Base-by-base conservation (phyloP, 53 echinoderm and acorn worm species). In the Pentamera pediparva region DNA sequence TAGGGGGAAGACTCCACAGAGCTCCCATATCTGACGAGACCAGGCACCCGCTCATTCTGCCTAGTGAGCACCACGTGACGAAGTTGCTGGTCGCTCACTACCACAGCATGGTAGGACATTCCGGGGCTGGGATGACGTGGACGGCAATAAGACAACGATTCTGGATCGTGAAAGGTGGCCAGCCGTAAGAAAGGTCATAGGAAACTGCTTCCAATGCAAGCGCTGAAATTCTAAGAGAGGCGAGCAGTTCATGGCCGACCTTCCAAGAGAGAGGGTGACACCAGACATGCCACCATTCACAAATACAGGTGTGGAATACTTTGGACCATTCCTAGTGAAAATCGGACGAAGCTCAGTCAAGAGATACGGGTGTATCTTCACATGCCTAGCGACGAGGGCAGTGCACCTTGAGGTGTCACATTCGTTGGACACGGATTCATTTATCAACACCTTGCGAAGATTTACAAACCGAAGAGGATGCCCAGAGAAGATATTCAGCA, bases 21-120 rank as follows among this genome's bases (percentile, higher is more conserved):
- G 51, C 81, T 24, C 77, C 86, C 7, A 32, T 78, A 2, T n/a
- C 54, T 0, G 63, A 74, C 22, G 81, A 86, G 0, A 15, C 22
- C 1, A 80, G 80, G 30, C 81, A 80, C 45, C 86, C 86, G 0
- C 7, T 80, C 41, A 86, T 86, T 19, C 48, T 86, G 2, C 86
- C 86, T 21, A 37, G 21, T n/a, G 21, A 63, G 3, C 63, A 63
- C 22, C 63, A 63, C 20, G 63, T 63, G 3, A 61, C 62, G 3
- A 4, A 38, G 20, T 63, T 63, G 39, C 22, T 63, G 19, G 24
- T 63, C 19, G 22, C 5, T 37, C 20, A 37, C 63, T 10, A 37
- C 13, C 63, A 37, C 22, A 37, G 39, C 17, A 63, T 2, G 5
- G 39, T 63, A 19, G 50, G 50, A 21, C 50, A 49, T 49, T 49